Evolutionary conservation across 1,140 invertebrate species (phyloP), one percentile per base, ranked within the genome.

Genomic region (Eriosoma lanigerum): DNA sequence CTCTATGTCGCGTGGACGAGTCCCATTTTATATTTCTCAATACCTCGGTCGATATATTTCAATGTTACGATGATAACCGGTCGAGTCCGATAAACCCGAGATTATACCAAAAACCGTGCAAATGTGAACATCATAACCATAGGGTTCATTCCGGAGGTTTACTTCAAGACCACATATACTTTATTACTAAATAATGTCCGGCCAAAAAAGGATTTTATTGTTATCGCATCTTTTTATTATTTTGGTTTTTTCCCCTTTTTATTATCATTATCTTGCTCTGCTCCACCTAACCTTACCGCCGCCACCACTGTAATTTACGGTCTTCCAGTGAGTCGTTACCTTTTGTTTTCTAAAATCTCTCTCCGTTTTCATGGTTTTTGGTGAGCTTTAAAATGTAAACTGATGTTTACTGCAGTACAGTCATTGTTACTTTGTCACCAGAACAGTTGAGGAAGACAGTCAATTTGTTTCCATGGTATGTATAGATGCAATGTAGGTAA

Each of bases 381-480:
- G 10, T n/a, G 29, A 75, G 38, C 72, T 75, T 75, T 75, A 56
- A 75, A 54, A 75, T 75, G 38, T 75, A 54, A 75, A 58, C 52
- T 19, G 52, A 75, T 58, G 29, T 75, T 56, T 58, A 56, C 52
- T 8, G 26, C 52, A n/a, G n/a, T n/a, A 21, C 52, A 58, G 72
- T 38, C 72, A 75, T 75, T 58, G 72, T 75, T 58, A 58, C 13
- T 17, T 52, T 58, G 52, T 56, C 72, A 75, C 52, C 52, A 29
- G 19, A 75, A 19, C 52, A 54, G 46, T 32, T 32, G 32, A n/a
- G 17, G 6, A 13, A 75, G 26, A 58, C 72, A 58, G 72, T 75
- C 72, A 75, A 75, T 75, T 75, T 75, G 72, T 75, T 75, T 56
- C 26, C 52, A 46, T 46, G 38, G 38, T 15, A 5, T 46, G n/a